Base-by-base conservation (phyloP, 2,113 vertebrate species). In the Eulemur rufifrons region DNA sequence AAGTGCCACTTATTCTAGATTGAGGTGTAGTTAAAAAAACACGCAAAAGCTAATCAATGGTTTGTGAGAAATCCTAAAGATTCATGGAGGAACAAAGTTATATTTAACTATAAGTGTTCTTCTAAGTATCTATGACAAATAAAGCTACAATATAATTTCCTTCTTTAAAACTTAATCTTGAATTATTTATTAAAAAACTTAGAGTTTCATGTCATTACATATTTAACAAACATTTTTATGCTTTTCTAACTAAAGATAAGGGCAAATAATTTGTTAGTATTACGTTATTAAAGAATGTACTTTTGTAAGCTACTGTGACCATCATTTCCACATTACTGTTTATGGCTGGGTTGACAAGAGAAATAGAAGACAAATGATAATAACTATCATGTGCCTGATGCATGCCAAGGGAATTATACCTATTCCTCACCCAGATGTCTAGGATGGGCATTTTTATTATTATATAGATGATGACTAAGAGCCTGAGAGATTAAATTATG, bases 331-430 rank as follows among this genome's bases (percentile, higher is more conserved):
- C 8, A 37, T 81, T 87, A 93, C 27, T 87, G 45, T 76, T 96
- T 88, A 82, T 93, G 86, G 4, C 59, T 88, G 27, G 4, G 13
- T n/a, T 95, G 81, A 87, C 39, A 97, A 73, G 45, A 66, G 10
- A 45, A 93, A 73, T 81, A 90, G 91, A 95, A 95, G 85, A 94
- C 50, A 96, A 84, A 87, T 76, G 45, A 52, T 83, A 83, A 73
- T 77, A 78, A 68, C 76, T 93, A 21, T 78, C 63, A 92, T 47
- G 7, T 69, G 7, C 47, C 66, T 87, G 23, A 37, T 52, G 18
- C 13, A 71, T 81, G 56, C 39, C 50, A 69, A 83, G 89, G 73
- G 2, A 42, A 39, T 66, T 88, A 68, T 69, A 50, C 3, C 59
- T 68, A 52, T 42, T 59, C 39, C 32, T 96, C 29, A 88, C 15